phyloP scores from a whole-genome alignment of 2,113 vertebrate species.

The Protobothrops flavoviridis region DNA sequence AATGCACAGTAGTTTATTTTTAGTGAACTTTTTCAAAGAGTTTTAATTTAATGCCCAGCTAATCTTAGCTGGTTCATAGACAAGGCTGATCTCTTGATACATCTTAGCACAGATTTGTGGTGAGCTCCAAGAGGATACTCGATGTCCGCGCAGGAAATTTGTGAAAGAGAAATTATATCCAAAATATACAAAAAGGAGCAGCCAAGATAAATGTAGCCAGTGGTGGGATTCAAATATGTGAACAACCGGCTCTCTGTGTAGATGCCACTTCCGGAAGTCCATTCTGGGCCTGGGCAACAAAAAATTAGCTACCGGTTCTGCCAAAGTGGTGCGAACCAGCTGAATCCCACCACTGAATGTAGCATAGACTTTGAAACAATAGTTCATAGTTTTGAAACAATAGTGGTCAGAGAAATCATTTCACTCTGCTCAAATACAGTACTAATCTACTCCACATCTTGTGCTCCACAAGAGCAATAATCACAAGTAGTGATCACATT shows the following conservation, averaged over 20 bases:
- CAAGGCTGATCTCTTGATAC: constrained; percentile 70
- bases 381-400: constrained; percentile 55
- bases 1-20: constrained; percentile 62
- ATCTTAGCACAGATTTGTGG: constrained; percentile 64
- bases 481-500: not conserved
- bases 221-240: no score
- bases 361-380: not conserved
- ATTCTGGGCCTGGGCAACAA: no score
- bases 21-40: constrained; percentile 61
- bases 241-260: no score
- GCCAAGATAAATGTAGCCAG: not conserved
- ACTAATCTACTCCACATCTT: constrained; percentile 22
- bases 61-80: constrained; percentile 64
- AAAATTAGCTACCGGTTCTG: no score
- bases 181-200: constrained; percentile 3
- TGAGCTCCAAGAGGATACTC: constrained; percentile 60
- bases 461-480: constrained; percentile 39
- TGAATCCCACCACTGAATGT: no score
- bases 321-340: no score
- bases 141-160: constrained; percentile 53
- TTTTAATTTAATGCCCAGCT: constrained; percentile 73
- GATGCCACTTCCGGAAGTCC: no score
- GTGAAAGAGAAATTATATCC: constrained; percentile 22
- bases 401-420: constrained; percentile 26
- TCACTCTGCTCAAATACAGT: constrained; percentile 11